Conservation (phyloP, 2,797 vertebrate species). For the Sternotherus odoratus region DNA sequence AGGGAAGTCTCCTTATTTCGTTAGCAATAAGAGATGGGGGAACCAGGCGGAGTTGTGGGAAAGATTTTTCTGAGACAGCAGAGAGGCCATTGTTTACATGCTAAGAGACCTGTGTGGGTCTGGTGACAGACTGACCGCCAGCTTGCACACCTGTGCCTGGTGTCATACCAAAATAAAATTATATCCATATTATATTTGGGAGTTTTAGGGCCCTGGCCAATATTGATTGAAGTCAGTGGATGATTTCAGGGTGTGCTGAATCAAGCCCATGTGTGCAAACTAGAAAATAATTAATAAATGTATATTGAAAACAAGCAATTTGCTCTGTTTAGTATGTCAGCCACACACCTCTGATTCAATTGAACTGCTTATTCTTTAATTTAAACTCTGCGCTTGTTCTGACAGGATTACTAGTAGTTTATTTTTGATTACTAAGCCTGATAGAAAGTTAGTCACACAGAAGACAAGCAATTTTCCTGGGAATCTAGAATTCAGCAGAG, state of each 20-base stretch:
- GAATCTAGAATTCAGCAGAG: slow-evolving; percentile 2
- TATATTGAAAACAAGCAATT: background rate
- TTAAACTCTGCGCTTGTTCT: slow-evolving; percentile 46
- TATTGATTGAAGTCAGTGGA: background rate
- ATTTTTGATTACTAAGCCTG: slow-evolving; percentile 13
- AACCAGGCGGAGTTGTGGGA: background rate
- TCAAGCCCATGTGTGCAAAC: rapidly evolving
- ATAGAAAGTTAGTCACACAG: background rate
- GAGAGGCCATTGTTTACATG: background rate
- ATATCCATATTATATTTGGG: background rate
- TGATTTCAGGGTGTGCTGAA: background rate
- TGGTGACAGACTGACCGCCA: background rate
- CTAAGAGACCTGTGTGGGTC: rapidly evolving
- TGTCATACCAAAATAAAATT: background rate
- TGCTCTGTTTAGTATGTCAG: slow-evolving; percentile 48
- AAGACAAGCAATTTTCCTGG: background rate
- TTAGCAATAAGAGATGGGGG: background rate
- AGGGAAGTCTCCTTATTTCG: background rate
- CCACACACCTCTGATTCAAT: background rate
- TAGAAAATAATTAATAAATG: background rate
- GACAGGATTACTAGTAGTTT: slow-evolving; percentile 49
- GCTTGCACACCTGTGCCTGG: background rate
- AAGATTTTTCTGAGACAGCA: too few species aligned
- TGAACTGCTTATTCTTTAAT: slow-evolving; percentile 40
- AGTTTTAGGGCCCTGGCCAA: background rate